These are phyloP conservation scores for Lucilia sericata DNA, from an alignment of 1,140 invertebrate genomes.

Conservation along the genomic window DNA sequence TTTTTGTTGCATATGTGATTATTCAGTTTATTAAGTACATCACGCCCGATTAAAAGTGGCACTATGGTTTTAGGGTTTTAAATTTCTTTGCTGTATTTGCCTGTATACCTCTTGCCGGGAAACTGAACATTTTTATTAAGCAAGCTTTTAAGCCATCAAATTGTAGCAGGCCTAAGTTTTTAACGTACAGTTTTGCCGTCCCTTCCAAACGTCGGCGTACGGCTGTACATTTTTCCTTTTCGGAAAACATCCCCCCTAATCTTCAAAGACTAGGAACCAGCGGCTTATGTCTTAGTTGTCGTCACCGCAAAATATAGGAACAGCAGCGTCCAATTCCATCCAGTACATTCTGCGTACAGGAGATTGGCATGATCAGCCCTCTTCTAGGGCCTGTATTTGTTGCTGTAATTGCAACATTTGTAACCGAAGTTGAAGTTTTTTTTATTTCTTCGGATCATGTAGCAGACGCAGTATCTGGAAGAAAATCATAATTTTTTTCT, in stretches of 20 bases:
- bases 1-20: slow-evolving; percentile 28
- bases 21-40: slow-evolving; percentile 23
- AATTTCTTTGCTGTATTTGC: neutral
- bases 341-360: neutral
- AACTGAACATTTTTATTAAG: slow-evolving; percentile 16
- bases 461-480: neutral
- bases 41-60: slow-evolving; percentile 25
- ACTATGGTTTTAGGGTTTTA: neutral
- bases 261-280: slow-evolving; percentile 40
- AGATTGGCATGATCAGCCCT: neutral
- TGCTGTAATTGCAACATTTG: neutral
- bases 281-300: slow-evolving; percentile 27
- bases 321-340: slow-evolving; percentile 30
- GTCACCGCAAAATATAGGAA: slow-evolving; percentile 32
- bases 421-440: neutral
- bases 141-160: slow-evolving; percentile 14
- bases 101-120: slow-evolving; percentile 26
- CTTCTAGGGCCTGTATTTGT: neutral
- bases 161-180: slow-evolving; percentile 5
- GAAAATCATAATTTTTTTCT: slow-evolving; percentile 8
- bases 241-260: neutral
- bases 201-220: slow-evolving; percentile 25
- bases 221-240: neutral
- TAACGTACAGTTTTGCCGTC: slow-evolving; percentile 22
- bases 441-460: neutral